Evolutionary conservation across 2,797 vertebrate species (phyloP).

Genomic region (Spatula versicolor): DNA sequence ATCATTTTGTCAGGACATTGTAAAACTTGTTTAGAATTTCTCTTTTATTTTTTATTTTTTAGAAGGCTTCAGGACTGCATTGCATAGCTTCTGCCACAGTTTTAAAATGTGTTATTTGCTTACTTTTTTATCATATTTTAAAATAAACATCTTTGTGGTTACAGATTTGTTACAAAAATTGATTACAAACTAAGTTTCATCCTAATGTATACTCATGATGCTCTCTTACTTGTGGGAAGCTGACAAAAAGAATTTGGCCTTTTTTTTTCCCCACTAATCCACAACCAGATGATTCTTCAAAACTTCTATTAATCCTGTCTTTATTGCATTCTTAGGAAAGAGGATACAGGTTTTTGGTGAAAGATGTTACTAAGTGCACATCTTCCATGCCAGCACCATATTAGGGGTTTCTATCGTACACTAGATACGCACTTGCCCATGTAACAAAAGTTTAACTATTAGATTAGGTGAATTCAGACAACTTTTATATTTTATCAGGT

Average conservation of each 20-base stretch:
- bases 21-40: background rate
- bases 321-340: background rate
- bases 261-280: background rate
- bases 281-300: background rate
- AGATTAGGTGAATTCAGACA: background rate
- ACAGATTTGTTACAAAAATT: background rate
- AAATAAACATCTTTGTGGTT: background rate
- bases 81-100: background rate
- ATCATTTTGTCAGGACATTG: background rate
- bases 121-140: background rate
- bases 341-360: background rate
- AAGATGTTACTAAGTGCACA: background rate
- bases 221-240: background rate
- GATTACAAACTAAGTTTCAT: background rate
- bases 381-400: background rate
- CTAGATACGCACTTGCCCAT: background rate
- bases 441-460: background rate
- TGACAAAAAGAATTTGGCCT: background rate
- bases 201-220: background rate
- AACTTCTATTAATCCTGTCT: background rate
- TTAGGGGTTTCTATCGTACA: background rate
- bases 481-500: background rate
- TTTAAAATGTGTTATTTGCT: background rate
- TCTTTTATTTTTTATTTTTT: background rate
- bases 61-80: background rate